A percentile compares a stretch with the other conserved stretches of the same genome.
These are phyloP conservation scores for Muraenolepis orangiensis DNA, from an alignment of 2,797 vertebrate species.

Conservation along the genomic window DNA sequence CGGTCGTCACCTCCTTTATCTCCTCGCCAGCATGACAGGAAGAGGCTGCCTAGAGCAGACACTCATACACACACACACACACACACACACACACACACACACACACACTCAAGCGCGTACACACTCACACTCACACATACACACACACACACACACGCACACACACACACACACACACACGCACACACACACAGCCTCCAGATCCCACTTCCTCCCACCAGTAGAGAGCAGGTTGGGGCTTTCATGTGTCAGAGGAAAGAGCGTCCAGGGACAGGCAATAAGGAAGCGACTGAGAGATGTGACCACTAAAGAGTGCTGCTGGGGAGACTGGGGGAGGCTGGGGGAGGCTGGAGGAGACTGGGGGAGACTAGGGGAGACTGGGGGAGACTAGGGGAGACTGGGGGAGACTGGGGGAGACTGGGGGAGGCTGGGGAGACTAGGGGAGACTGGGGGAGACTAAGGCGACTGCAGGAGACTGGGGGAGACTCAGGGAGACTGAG, in stretches of 20 bases:
- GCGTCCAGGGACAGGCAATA: conserved; percentile 51
- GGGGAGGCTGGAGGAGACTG: not conserved
- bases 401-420: not conserved
- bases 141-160: not conserved
- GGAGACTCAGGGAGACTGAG: no score
- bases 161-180: not conserved
- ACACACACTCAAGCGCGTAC: not conserved
- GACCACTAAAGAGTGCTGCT: conserved; percentile 20
- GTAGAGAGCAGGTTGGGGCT: conserved; percentile 42
- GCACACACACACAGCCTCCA: not conserved
- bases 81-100: not conserved
- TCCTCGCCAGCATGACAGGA: conserved; percentile 64
- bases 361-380: not conserved
- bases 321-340: not conserved
- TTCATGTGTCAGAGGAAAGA: conserved; percentile 54
- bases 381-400: not conserved
- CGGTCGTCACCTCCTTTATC: conserved; percentile 64
- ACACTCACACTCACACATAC: not conserved
- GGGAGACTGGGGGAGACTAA: not conserved
- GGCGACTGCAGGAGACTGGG: no score
- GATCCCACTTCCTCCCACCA: conserved; percentile 3
- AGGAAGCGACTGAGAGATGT: conserved; percentile 55
- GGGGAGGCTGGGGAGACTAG: not conserved
- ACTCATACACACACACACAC: no score
- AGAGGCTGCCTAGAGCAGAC: not conserved